Evolutionary conservation across 2,797 vertebrate species (phyloP).

Genomic region (Aeoliscus strigatus): DNA sequence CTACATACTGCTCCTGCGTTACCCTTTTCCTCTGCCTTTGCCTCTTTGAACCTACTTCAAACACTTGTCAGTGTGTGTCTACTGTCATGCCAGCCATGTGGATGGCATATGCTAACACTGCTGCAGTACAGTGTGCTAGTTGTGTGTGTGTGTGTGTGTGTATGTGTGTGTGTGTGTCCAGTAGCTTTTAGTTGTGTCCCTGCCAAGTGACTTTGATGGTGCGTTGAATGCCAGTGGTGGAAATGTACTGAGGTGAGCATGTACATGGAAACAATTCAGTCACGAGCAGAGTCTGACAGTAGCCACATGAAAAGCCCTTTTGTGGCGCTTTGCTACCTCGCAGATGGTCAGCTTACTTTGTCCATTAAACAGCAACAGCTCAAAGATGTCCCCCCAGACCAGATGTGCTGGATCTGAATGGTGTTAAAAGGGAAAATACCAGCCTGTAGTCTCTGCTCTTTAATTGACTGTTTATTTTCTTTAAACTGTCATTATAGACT

Average conservation of each 20-base stretch:
- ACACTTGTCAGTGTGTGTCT: slow-evolving; percentile 75
- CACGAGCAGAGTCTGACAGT: slow-evolving; percentile 65
- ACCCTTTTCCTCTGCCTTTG: slow-evolving; percentile 61
- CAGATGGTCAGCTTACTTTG: slow-evolving; percentile 74
- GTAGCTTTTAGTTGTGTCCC: slow-evolving; percentile 76
- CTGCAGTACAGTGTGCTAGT: slow-evolving; percentile 59
- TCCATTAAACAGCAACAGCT: slow-evolving; percentile 70
- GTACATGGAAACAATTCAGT: slow-evolving; percentile 78
- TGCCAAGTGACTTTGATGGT: slow-evolving; percentile 77
- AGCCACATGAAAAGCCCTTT: slow-evolving; percentile 82
- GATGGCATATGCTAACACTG: slow-evolving; percentile 82
- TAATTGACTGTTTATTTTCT: slow-evolving; percentile 69
- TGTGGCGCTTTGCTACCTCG: slow-evolving; percentile 71
- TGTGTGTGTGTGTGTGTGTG: slow-evolving; percentile 69
- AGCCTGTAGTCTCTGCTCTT: slow-evolving; percentile 49
- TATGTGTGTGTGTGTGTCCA: no score
- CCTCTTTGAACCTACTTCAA: slow-evolving; percentile 80
- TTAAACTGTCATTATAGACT: slow-evolving; percentile 55
- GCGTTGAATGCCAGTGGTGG: no score
- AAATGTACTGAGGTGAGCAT: slow-evolving; percentile 44
- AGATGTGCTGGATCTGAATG: slow-evolving; percentile 66
- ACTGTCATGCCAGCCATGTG: slow-evolving; percentile 86
- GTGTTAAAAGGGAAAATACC: slow-evolving; percentile 61
- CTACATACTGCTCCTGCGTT: slow-evolving; percentile 70
- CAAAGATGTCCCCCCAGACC: slow-evolving; percentile 56